phyloP scores from a whole-genome alignment of 1,140 invertebrate species.

The Halesus radiatus region DNA sequence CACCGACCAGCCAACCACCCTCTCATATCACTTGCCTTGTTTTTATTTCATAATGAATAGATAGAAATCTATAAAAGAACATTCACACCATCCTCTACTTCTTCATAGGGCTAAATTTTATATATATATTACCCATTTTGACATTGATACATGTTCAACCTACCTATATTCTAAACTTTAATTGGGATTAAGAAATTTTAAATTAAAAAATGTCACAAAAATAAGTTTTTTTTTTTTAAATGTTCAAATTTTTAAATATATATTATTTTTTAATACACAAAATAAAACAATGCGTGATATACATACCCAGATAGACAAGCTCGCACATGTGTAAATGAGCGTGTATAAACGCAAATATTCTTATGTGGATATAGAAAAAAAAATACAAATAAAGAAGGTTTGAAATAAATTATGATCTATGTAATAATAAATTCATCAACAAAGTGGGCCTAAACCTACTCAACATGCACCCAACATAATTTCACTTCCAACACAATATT shows the following conservation, averaged over 20 bases:
- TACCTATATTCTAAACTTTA: constrained; percentile 33
- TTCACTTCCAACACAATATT: constrained; percentile 48
- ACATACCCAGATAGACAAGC: constrained; percentile 22
- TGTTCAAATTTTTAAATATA: constrained; percentile 21
- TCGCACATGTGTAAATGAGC: constrained; percentile 23
- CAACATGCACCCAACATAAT: constrained; percentile 42
- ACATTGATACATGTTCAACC: constrained; percentile 41
- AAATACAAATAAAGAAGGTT: neutral
- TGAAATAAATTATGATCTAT: constrained; percentile 29
- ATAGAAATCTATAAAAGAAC: constrained; percentile 39
- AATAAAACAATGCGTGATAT: constrained; percentile 8
- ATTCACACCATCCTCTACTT: constrained; percentile 1
- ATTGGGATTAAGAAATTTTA: constrained; percentile 21
- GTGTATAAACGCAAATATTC: constrained; percentile 27
- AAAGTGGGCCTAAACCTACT: constrained; percentile 48
- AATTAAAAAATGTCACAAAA: constrained; percentile 37
- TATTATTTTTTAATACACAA: constrained; percentile 19
- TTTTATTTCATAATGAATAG: constrained; percentile 21
- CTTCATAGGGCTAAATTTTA: constrained; percentile 17
- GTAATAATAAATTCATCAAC: constrained; percentile 42
- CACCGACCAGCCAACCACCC: neutral
- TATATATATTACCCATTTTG: constrained; percentile 41
- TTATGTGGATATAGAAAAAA: constrained; percentile 16
- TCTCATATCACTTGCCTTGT: constrained; percentile 30
- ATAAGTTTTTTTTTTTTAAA: constrained; percentile 31